Percentiles rank a stretch among this genome's conserved stretches.
Evolutionary conservation across 2,113 vertebrate genomes (phyloP).

Genomic region (Uria lomvia): DNA sequence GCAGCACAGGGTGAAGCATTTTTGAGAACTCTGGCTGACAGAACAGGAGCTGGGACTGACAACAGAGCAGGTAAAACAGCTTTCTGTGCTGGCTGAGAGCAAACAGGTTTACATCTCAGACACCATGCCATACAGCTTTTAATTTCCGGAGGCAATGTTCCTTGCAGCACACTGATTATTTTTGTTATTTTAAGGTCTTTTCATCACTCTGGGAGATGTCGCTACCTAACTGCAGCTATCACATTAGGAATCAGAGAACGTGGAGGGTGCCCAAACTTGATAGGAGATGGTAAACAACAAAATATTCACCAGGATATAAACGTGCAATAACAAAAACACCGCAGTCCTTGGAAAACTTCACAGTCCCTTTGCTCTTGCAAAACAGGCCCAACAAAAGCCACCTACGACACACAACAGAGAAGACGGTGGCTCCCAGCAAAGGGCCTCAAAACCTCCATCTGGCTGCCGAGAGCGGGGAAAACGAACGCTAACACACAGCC

Average conservation of each 20-base stretch:
- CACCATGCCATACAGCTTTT: not conserved
- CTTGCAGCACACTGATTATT: not conserved
- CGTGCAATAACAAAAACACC: fast-evolving
- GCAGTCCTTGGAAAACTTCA: not conserved
- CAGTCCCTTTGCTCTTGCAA: not conserved
- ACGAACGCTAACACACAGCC: not conserved
- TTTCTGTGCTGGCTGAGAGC: not conserved
- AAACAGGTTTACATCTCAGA: not conserved
- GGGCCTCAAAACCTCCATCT: not conserved
- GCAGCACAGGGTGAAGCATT: not conserved
- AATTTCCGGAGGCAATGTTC: constrained; percentile 34
- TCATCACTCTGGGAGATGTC: not conserved
- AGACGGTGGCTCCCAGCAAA: not conserved
- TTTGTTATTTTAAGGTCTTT: not conserved
- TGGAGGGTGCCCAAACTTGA: not conserved
- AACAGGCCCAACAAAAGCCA: not conserved
- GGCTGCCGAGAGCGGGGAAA: not conserved
- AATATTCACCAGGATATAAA: not conserved
- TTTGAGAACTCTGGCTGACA: not conserved
- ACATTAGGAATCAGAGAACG: not conserved
- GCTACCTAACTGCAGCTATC: not conserved
- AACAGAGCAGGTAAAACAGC: not conserved
- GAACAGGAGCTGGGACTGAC: not conserved
- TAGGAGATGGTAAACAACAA: not conserved
- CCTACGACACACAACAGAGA: not conserved